phyloP scores from a whole-genome alignment of 2,888 invertebrate genomes.

The Drosophila nigricruria region DNA sequence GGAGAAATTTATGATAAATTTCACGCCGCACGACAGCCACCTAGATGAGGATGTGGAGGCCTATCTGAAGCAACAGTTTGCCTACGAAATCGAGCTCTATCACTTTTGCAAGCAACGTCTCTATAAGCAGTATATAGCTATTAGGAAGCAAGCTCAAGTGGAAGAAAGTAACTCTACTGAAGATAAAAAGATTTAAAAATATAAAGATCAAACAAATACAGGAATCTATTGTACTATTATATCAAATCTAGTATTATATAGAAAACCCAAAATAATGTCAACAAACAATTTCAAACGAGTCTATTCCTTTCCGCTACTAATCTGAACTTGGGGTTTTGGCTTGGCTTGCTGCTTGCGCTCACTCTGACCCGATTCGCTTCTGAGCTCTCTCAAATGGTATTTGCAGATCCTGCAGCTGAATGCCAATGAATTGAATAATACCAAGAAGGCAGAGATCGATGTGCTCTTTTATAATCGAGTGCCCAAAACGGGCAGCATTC shows the following conservation, averaged over 20 bases:
- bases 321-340: conserved; percentile 37
- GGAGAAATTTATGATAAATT: conserved; percentile 60
- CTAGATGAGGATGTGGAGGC: conserved; percentile 89
- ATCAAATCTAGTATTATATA: background rate
- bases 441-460: conserved; percentile 90
- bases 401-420: conserved; percentile 87
- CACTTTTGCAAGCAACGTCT: conserved; percentile 82
- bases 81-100: conserved; percentile 89
- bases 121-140: conserved; percentile 80
- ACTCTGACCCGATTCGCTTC: background rate
- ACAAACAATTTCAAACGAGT: conserved; percentile 25
- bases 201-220: conserved; percentile 14
- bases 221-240: no score
- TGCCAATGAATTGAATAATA: conserved; percentile 91
- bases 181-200: no score
- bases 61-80: conserved; percentile 92
- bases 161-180: background rate
- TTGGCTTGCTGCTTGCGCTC: conserved; percentile 23
- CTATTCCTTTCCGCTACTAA: conserved; percentile 64
- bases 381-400: conserved; percentile 15
- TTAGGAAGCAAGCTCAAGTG: conserved; percentile 48
- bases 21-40: conserved; percentile 64
- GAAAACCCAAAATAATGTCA: no score
- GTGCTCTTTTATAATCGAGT: conserved; percentile 88
- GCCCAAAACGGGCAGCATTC: conserved; percentile 83